Evolutionary conservation across 2,797 vertebrate genomes (phyloP).

Genomic region (Tenualosa ilisha): DNA sequence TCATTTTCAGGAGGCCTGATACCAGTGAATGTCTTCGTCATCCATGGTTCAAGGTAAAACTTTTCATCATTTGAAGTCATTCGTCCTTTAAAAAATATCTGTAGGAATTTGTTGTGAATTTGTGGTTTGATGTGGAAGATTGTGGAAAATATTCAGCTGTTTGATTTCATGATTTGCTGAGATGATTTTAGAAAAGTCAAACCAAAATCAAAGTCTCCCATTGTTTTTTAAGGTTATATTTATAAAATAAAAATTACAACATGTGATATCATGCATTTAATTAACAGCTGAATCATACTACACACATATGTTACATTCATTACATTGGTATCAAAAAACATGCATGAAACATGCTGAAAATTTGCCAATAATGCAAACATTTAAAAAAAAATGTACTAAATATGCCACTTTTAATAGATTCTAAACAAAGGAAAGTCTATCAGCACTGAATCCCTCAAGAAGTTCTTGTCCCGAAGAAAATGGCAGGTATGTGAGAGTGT

Average conservation of each 20-base stretch:
- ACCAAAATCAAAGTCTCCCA: background rate
- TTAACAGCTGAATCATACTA: background rate
- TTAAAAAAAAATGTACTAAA: background rate
- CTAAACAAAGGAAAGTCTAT: slow-evolving; percentile 88
- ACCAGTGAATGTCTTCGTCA: slow-evolving; percentile 91
- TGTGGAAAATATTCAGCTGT: background rate
- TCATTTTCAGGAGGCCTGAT: slow-evolving; percentile 84
- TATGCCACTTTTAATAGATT: slow-evolving; percentile 68
- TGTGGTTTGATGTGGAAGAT: background rate
- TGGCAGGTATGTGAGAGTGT: slow-evolving; percentile 86
- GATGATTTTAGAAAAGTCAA: background rate
- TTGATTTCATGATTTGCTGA: background rate
- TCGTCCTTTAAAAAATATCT: background rate
- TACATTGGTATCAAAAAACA: background rate
- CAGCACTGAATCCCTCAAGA: slow-evolving; percentile 88
- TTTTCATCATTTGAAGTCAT: background rate
- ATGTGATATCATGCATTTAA: background rate
- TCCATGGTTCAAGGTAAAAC: slow-evolving; percentile 95
- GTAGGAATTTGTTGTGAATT: too few species aligned
- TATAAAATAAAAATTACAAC: background rate
- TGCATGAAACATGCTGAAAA: too few species aligned
- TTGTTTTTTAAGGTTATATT: too few species aligned
- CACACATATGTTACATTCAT: background rate
- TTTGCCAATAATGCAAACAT: background rate
- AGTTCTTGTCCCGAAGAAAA: slow-evolving; percentile 91